Base-by-base conservation (phyloP, 2,888 invertebrate genomes). In the Anaspis maculata region DNA sequence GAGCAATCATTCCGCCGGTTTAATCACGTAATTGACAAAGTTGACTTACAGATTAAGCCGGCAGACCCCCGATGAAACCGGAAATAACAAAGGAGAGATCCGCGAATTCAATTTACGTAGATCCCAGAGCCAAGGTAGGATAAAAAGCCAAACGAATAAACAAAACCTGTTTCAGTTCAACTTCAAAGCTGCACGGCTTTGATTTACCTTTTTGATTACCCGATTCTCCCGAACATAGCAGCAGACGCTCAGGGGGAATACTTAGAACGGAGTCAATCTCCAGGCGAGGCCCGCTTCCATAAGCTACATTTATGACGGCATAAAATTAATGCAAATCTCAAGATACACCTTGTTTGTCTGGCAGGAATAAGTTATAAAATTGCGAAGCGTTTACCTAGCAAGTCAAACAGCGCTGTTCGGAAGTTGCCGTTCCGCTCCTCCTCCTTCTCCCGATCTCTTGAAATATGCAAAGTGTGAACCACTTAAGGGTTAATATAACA, bases 291-390 rank as follows among this genome's bases (percentile, higher is more conserved):
- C 49, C 44, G 45, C 45, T 42, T 48, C 42, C 37, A 44, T 46
- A 51, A 52, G 53, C 61, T 59, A 59, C 62, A 61, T 62, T 64
- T 64, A 64, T 62, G 64, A 60, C 49, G 57, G 59, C 56, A 62
- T 62, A 61, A 63, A 64, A 64, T 64, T 64, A 64, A 64, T 64
- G 64, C 63, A 64, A 64, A 64, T 63, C 63, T 62, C 59, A 45
- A 59, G 59, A 62, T 63, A 61, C 59, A 62, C 62, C 62, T 62
- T 62, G 60, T 60, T 60, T 59, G 59, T 56, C 52, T 53, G 56
- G 50, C 43, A 43, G 55, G 53, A 59, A 58, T 56, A 57, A 61
- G 59, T 60, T 57, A 59, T 57, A 60, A 57, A 59, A 59, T 56
- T 60, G 52, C 51, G 49, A 46, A 46, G 47, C 57, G 58, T 61